A percentile compares a stretch with the other conserved stretches of the same genome.
Evolutionary conservation across 23 tunicate species (phyloP).

Genomic region (Oikopleura dioica): DNA sequence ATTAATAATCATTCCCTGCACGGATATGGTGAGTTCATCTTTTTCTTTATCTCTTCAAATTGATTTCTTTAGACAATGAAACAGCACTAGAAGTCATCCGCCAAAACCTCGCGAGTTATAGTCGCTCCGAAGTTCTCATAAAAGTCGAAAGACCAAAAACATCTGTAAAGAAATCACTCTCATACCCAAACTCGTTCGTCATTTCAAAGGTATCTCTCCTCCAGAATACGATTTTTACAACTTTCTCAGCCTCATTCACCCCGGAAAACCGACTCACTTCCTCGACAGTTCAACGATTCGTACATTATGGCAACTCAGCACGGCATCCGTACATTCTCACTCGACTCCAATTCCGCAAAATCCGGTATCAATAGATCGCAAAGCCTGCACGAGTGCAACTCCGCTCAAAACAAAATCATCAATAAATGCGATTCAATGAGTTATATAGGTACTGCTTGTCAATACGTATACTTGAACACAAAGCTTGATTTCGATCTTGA

Average conservation of each 20-base stretch:
- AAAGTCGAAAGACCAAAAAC: background rate
- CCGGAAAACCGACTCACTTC: background rate
- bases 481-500: too few relatives aligned
- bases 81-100: background rate
- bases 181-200: background rate
- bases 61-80: background rate
- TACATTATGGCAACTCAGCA: conserved; percentile 8
- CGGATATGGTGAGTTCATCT: too few relatives aligned
- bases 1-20: background rate
- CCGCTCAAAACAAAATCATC: too few relatives aligned
- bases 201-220: too few relatives aligned
- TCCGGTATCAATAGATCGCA: background rate
- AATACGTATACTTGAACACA: too few relatives aligned
- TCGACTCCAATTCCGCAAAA: background rate
- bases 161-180: background rate
- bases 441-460: too few relatives aligned
- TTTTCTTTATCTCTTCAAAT: too few relatives aligned
- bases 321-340: background rate
- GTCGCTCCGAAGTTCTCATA: background rate
- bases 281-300: conserved; percentile 10
- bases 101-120: background rate
- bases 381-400: background rate
- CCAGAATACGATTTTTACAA: too few relatives aligned
- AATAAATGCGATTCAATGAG: too few relatives aligned
- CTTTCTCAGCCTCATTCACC: too few relatives aligned